A percentile compares a stretch with the other conserved stretches of the same genome.
Conservation (phyloP, 2,113 vertebrate genomes). For the Pardalotus punctatus region DNA sequence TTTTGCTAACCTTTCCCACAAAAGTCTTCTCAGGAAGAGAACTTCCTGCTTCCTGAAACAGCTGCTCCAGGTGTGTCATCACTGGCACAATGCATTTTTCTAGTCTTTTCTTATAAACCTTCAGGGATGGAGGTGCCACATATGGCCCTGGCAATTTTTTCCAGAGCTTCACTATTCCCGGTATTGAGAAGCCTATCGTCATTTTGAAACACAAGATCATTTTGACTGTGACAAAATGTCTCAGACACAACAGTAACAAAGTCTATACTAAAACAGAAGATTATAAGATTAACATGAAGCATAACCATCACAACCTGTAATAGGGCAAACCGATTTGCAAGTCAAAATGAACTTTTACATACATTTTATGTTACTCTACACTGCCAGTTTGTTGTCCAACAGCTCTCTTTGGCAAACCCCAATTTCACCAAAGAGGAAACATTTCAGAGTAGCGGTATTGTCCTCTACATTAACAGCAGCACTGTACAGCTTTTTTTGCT, state of each 20-base stretch:
- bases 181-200: neutral
- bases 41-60: too few species aligned
- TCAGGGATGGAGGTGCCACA: neutral
- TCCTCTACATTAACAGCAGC: neutral
- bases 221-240: neutral
- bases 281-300: neutral
- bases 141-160: neutral
- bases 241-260: neutral
- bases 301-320: neutral
- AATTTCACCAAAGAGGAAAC: neutral
- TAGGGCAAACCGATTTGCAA: neutral
- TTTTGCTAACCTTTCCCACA: neutral
- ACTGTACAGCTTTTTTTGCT: neutral
- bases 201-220: too few species aligned
- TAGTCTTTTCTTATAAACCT: neutral
- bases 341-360: neutral
- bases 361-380: neutral
- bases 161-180: neutral
- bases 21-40: neutral
- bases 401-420: neutral
- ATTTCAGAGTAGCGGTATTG: neutral
- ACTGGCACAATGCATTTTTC: neutral
- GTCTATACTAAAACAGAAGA: neutral
- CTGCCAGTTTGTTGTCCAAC: neutral
- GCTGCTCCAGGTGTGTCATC: neutral